Evolutionary conservation across 30 jellyfish, hydroid and myxozoan genomes (phyloP).

Genomic region (Hydra vulgaris): DNA sequence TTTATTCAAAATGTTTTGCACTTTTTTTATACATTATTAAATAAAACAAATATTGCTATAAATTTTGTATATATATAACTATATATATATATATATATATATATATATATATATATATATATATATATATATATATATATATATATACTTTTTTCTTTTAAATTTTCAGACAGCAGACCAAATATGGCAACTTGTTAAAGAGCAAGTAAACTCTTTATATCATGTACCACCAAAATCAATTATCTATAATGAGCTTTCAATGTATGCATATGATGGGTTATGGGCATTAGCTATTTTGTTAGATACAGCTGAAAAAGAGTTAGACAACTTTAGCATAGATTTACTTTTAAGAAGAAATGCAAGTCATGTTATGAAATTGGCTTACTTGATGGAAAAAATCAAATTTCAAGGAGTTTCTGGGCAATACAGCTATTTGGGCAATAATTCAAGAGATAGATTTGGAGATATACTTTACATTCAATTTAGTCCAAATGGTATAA

Average conservation of each 20-base stretch:
- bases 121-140: too few species aligned
- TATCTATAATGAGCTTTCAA: slow-evolving; percentile 4
- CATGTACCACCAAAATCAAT: background rate
- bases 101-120: too few species aligned
- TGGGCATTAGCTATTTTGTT: slow-evolving; percentile 25
- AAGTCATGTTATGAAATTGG: background rate
- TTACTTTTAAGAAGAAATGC: slow-evolving; percentile 1
- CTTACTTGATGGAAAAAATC: slow-evolving; percentile 5
- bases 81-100: too few species aligned
- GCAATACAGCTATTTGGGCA: background rate
- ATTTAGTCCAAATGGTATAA: background rate
- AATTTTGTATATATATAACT: too few species aligned
- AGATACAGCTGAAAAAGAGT: slow-evolving; percentile 6
- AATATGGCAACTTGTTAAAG: slow-evolving; percentile 4
- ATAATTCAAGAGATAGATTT: background rate
- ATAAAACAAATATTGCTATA: too few species aligned
- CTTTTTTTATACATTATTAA: too few species aligned
- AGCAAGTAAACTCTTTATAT: background rate
- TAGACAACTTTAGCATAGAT: slow-evolving; percentile 5
- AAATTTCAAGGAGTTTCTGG: slow-evolving; percentile 21
- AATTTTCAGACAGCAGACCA: slow-evolving; percentile 16
- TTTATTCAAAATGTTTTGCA: too few species aligned
- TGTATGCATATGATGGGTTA: slow-evolving; percentile 22
- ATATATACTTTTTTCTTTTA: background rate
- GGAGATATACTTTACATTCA: slow-evolving; percentile 1